These are phyloP conservation scores for Drosophila lacteicornis DNA, from an alignment of 1,140 invertebrate genomes.

Conservation along the genomic window DNA sequence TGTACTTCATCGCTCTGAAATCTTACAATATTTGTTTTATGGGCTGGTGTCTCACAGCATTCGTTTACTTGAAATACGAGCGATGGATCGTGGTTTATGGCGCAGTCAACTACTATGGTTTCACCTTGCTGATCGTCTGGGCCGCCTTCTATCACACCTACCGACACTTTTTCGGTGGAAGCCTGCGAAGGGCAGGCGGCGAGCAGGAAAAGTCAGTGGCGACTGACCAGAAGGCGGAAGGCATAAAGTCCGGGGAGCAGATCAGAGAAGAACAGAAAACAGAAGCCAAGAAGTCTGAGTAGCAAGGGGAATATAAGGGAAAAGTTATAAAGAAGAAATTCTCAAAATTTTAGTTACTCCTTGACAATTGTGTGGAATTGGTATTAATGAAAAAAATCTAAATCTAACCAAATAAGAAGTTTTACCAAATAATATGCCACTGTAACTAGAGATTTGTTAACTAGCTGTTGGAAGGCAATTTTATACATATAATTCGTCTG, in stretches of 20 bases:
- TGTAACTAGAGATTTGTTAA: slow-evolving; percentile 44
- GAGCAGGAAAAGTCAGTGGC: not conserved
- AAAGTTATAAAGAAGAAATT: not conserved
- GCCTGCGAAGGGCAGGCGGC: slow-evolving; percentile 5
- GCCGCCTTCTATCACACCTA: slow-evolving; percentile 48
- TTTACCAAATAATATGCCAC: slow-evolving; percentile 47
- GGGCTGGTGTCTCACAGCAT: slow-evolving; percentile 93
- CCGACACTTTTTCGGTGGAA: slow-evolving; percentile 6
- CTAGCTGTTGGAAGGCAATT: slow-evolving; percentile 30
- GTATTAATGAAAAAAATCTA: slow-evolving; percentile 5
- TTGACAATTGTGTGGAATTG: slow-evolving; percentile 28
- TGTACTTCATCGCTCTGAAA: slow-evolving; percentile 88
- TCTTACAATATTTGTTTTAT: slow-evolving; percentile 92
- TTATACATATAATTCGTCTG: slow-evolving; percentile 35
- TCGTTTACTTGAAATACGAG: slow-evolving; percentile 90
- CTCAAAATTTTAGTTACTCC: slow-evolving; percentile 32
- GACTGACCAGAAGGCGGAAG: not conserved
- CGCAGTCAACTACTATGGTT: slow-evolving; percentile 88
- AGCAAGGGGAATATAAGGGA: not conserved
- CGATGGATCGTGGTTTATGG: slow-evolving; percentile 88
- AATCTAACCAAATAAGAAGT: slow-evolving; percentile 45
- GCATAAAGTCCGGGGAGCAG: slow-evolving; percentile 1
- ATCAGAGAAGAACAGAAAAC: slow-evolving; percentile 9
- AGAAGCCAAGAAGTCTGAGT: slow-evolving; percentile 34
- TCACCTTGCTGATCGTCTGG: slow-evolving; percentile 88